phyloP scores from a whole-genome alignment of 2,888 invertebrate species.

The Cryptophagus acutangulus region DNA sequence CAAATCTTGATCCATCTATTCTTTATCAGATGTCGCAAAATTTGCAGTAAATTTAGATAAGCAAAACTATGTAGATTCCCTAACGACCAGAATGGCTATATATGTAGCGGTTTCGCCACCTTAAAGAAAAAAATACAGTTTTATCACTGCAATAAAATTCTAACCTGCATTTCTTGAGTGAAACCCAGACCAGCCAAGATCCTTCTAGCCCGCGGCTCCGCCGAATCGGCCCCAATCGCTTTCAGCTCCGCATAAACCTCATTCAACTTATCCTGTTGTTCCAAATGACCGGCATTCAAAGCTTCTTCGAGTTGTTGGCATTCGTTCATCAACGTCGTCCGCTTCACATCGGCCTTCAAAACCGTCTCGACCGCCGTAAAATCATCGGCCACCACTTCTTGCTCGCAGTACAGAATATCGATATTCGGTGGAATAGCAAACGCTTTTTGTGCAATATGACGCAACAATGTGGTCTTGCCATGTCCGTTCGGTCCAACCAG shows the following conservation, averaged over 20 bases:
- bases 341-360: constrained; percentile 86
- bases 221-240: constrained; percentile 96
- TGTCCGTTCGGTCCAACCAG: constrained; percentile 99
- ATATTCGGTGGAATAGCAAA: constrained; percentile 95
- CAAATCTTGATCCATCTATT: too few species aligned
- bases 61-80: too few species aligned
- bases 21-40: too few species aligned
- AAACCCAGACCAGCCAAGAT: constrained; percentile 98
- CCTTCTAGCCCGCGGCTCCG: constrained; percentile 91
- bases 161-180: constrained; percentile 72
- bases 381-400: constrained; percentile 94
- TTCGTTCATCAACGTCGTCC: constrained; percentile 75
- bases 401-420: constrained; percentile 95
- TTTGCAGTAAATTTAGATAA: too few species aligned
- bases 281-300: constrained; percentile 67
- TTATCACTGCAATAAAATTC: constrained; percentile 4
- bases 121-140: background rate
- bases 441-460: constrained; percentile 86
- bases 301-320: constrained; percentile 75
- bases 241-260: constrained; percentile 93
- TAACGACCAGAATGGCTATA: too few species aligned
- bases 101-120: too few species aligned
- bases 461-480: constrained; percentile 94
- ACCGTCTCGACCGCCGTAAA: constrained; percentile 90
- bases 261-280: constrained; percentile 73